phyloP scores from a whole-genome alignment of 92 coral and sea anemone genomes.

The Actinostola sp. region DNA sequence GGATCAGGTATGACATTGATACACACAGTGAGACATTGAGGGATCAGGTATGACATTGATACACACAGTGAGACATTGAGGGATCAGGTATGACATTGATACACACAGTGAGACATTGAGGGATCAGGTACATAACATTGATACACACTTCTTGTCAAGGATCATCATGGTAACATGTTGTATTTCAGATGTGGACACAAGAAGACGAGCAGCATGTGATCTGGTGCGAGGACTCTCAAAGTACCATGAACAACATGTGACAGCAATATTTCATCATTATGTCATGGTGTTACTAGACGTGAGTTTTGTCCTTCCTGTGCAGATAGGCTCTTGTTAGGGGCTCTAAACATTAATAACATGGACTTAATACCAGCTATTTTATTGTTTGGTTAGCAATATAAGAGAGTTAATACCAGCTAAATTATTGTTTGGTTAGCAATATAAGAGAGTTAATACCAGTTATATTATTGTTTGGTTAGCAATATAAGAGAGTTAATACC shows the following conservation, averaged over 20 bases:
- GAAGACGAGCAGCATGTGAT: slow-evolving; percentile 98
- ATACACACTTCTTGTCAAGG: background rate
- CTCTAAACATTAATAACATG: too few relatives aligned
- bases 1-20: too few relatives aligned
- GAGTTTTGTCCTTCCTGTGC: slow-evolving; percentile 12
- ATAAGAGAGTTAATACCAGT: background rate
- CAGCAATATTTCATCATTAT: slow-evolving; percentile 89
- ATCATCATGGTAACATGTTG: background rate
- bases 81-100: too few relatives aligned
- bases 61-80: too few relatives aligned
- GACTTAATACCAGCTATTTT: too few relatives aligned
- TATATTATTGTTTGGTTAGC: background rate
- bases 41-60: too few relatives aligned
- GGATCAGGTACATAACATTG: background rate
- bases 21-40: too few relatives aligned
- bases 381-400: too few relatives aligned
- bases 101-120: slow-evolving; percentile 93
- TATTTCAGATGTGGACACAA: slow-evolving; percentile 84
- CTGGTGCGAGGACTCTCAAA: slow-evolving; percentile 95
- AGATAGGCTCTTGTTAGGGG: too few relatives aligned
- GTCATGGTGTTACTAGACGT: slow-evolving; percentile 88
- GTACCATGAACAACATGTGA: slow-evolving; percentile 93
- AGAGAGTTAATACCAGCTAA: too few relatives aligned
- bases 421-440: too few relatives aligned
- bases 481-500: background rate